Conservation (phyloP, 1,140 invertebrate species). For the Diabrotica virgifera region DNA sequence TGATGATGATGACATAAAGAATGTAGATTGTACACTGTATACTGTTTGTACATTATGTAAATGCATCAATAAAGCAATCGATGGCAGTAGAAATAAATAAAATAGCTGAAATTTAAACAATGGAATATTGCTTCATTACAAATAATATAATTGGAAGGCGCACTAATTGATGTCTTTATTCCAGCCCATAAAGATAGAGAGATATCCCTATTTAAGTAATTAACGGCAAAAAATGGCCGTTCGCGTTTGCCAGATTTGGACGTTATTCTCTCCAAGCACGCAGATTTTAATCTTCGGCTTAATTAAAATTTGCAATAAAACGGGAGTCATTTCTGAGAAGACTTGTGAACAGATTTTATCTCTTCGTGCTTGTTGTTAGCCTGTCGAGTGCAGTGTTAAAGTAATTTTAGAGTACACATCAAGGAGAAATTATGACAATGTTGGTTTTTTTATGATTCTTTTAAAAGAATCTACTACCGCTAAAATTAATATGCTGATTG, state of each 20-base stretch:
- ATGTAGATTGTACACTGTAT: too few species aligned
- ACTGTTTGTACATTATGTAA: too few species aligned
- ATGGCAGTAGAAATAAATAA: too few species aligned
- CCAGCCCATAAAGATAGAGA: neutral
- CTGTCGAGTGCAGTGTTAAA: slow-evolving; percentile 4
- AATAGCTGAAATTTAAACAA: neutral
- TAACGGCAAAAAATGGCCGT: neutral
- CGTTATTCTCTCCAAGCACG: slow-evolving; percentile 1
- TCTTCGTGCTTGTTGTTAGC: neutral
- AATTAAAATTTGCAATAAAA: slow-evolving; percentile 3
- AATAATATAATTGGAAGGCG: slow-evolving; percentile 3
- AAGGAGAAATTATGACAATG: neutral
- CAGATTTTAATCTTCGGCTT: slow-evolving; percentile 1
- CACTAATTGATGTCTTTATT: slow-evolving; percentile 2
- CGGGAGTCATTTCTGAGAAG: slow-evolving; percentile 1
- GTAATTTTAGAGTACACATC: neutral
- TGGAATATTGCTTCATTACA: neutral
- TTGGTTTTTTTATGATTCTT: too few species aligned
- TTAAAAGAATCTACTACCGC: too few species aligned
- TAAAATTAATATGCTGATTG: too few species aligned
- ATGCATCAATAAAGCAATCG: too few species aligned
- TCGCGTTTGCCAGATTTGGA: neutral
- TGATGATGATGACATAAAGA: too few species aligned
- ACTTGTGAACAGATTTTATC: slow-evolving; percentile 5
- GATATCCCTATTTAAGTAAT: slow-evolving; percentile 1